phyloP scores from a whole-genome alignment of 2,113 vertebrate genomes.

The Bubo bubo region DNA sequence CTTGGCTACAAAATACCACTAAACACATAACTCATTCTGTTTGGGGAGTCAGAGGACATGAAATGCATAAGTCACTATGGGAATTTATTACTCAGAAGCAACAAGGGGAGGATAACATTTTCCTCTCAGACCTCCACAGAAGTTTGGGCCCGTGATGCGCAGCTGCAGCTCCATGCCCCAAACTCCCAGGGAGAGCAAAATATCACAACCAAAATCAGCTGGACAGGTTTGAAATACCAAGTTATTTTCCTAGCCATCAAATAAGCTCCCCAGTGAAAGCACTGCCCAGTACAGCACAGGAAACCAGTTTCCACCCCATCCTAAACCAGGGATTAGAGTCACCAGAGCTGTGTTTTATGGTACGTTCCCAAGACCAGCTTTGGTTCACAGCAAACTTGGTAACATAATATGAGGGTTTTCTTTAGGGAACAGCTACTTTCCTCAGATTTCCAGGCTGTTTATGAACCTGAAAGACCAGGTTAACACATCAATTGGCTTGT shows the following conservation, averaged over 20 bases:
- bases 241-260: background rate
- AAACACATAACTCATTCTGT: background rate
- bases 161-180: background rate
- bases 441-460: background rate
- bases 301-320: background rate
- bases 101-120: background rate
- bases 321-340: background rate
- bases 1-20: background rate
- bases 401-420: background rate
- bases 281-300: background rate
- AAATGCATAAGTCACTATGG: constrained; percentile 23
- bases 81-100: constrained; percentile 8
- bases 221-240: background rate
- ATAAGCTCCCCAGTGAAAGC: background rate
- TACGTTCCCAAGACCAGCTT: background rate
- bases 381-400: background rate
- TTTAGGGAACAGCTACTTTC: background rate
- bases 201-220: background rate
- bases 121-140: background rate
- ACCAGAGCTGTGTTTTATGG: background rate
- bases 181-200: constrained; percentile 1
- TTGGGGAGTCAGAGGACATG: background rate
- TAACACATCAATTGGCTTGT: background rate
- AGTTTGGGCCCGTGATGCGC: background rate
- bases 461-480: background rate